phyloP scores from a whole-genome alignment of 2,888 invertebrate genomes.

The Gastrophysa polygoni region DNA sequence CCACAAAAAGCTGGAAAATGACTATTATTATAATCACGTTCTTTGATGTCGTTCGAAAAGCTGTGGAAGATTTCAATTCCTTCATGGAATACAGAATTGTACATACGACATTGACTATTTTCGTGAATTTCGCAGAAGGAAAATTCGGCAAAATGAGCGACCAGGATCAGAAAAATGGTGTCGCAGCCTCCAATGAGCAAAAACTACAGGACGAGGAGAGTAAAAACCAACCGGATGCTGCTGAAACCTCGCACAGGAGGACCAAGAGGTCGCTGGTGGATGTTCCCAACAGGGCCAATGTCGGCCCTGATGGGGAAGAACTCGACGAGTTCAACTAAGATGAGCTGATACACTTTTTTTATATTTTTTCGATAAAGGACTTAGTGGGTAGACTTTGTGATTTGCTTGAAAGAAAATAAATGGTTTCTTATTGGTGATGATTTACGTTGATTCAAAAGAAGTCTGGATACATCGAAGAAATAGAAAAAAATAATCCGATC shows the following conservation, averaged over 20 bases:
- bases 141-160: background rate
- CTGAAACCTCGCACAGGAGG: constrained; percentile 10
- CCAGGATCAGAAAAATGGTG: background rate
- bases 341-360: background rate
- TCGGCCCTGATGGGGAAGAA: constrained; percentile 37
- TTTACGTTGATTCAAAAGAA: background rate
- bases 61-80: too few species aligned
- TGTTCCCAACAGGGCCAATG: constrained; percentile 24
- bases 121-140: background rate
- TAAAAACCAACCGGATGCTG: background rate
- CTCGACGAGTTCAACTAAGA: constrained; percentile 30
- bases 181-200: background rate
- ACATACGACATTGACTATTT: background rate
- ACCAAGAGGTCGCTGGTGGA: constrained; percentile 32
- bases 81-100: too few species aligned
- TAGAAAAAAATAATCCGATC: too few species aligned
- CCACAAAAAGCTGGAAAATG: too few species aligned
- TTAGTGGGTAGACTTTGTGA: background rate
- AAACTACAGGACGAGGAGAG: background rate
- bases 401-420: background rate
- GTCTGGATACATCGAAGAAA: too few species aligned
- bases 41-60: too few species aligned
- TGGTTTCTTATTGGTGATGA: background rate
- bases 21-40: too few species aligned
- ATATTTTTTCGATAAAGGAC: background rate